A percentile compares a stretch with the other conserved stretches of the same genome.
phyloP scores from a whole-genome alignment of 2,113 vertebrate species.

The Chlamydotis undulata region DNA sequence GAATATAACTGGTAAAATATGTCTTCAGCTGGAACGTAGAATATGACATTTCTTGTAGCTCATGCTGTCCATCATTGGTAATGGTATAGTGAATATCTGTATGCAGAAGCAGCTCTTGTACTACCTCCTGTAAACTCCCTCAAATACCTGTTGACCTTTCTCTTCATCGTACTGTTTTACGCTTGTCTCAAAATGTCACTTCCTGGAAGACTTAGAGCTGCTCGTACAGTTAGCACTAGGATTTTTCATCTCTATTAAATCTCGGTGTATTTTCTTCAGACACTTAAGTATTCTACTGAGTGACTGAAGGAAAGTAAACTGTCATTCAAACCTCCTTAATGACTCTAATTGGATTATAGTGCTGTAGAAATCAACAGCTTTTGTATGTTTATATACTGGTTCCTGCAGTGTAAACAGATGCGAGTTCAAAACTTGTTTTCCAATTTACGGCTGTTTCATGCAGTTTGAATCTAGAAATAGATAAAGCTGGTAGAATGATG shows the following conservation, averaged over 20 bases:
- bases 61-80: neutral
- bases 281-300: neutral
- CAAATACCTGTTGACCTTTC: conserved; percentile 47
- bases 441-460: neutral
- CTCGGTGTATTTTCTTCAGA: neutral
- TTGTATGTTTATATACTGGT: neutral
- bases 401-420: neutral
- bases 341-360: neutral
- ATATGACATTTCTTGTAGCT: neutral
- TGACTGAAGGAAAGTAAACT: neutral
- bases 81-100: neutral
- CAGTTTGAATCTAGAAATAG: neutral
- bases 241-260: conserved; percentile 12
- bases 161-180: conserved; percentile 27
- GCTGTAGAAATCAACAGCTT: neutral
- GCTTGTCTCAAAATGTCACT: conserved; percentile 44
- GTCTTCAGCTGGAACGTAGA: neutral
- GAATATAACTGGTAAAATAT: neutral
- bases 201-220: neutral
- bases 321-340: neutral
- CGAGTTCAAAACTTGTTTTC: neutral
- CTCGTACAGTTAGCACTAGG: neutral
- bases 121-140: neutral
- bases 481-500: neutral
- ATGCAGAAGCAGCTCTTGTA: neutral